These are phyloP conservation scores for Probaryconus sp. DNA, from an alignment of 1,140 invertebrate species.

Conservation along the genomic window DNA sequence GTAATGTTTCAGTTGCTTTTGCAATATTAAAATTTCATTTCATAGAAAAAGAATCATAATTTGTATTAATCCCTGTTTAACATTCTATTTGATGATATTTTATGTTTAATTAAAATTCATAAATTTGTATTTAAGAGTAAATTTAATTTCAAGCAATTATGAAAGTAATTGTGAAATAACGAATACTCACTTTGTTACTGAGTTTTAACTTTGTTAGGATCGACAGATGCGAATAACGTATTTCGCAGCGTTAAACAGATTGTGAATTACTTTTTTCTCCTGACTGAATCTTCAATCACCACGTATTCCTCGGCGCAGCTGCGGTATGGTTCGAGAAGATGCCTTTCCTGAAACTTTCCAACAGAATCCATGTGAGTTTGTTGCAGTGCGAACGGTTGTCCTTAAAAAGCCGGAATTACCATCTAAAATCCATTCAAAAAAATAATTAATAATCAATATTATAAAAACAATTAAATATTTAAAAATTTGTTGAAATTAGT, in stretches of 20 bases:
- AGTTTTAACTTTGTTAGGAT: conserved; percentile 38
- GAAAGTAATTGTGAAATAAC: conserved; percentile 32
- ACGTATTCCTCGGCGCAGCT: conserved; percentile 64
- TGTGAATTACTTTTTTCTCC: conserved; percentile 69
- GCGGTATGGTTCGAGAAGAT: conserved; percentile 43
- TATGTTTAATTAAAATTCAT: too few relatives aligned
- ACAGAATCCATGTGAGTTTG: conserved; percentile 46
- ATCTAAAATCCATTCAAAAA: too few relatives aligned
- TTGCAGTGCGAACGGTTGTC: conserved; percentile 39
- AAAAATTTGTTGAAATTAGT: too few relatives aligned
- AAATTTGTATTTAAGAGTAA: too few relatives aligned
- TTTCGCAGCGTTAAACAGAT: conserved; percentile 55
- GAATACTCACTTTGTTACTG: conserved; percentile 23
- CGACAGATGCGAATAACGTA: conserved; percentile 40
- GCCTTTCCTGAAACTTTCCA: conserved; percentile 22
- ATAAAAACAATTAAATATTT: too few relatives aligned
- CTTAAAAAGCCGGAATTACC: too few relatives aligned
- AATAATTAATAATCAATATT: too few relatives aligned
- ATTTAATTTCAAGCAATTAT: too few relatives aligned
- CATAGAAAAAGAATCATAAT: too few relatives aligned
- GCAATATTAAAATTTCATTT: too few relatives aligned
- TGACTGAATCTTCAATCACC: conserved; percentile 63
- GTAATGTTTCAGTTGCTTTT: background rate
- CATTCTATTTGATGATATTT: too few relatives aligned
- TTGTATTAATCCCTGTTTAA: too few relatives aligned